These are phyloP conservation scores for Catocala fraxini DNA, from an alignment of 2,888 invertebrate species.

Conservation along the genomic window DNA sequence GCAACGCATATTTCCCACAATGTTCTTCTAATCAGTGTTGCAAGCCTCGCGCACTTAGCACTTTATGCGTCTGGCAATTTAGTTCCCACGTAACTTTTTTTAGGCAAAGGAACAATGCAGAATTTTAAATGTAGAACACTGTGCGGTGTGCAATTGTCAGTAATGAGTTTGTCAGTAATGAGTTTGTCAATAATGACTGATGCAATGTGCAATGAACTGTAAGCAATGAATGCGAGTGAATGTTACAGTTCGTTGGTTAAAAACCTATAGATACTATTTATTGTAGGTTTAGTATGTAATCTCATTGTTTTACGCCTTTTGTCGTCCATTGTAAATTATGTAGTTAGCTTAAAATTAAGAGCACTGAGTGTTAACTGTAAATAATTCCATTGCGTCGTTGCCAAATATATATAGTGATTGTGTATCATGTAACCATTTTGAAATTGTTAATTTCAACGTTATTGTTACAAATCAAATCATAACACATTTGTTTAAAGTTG, in stretches of 20 bases:
- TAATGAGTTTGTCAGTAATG: slow-evolving; percentile 36
- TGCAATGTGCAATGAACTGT: slow-evolving; percentile 46
- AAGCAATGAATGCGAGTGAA: slow-evolving; percentile 47
- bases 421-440: slow-evolving; percentile 9
- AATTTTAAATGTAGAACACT: slow-evolving; percentile 31
- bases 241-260: slow-evolving; percentile 55
- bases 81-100: slow-evolving; percentile 49
- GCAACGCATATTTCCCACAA: slow-evolving; percentile 54
- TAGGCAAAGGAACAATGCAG: slow-evolving; percentile 26
- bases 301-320: slow-evolving; percentile 48
- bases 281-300: slow-evolving; percentile 45
- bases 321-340: slow-evolving; percentile 50
- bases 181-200: slow-evolving; percentile 41
- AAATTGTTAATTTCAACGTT: slow-evolving; percentile 11
- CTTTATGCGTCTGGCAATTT: slow-evolving; percentile 37
- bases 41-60: slow-evolving; percentile 58
- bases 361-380: slow-evolving; percentile 48
- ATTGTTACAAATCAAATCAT: slow-evolving; percentile 10
- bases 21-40: slow-evolving; percentile 59
- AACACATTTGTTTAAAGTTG: slow-evolving; percentile 34
- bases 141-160: slow-evolving; percentile 44
- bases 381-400: slow-evolving; percentile 47
- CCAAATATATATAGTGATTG: slow-evolving; percentile 47
- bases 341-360: slow-evolving; percentile 39
- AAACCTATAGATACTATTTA: slow-evolving; percentile 53